These are phyloP conservation scores for Gracilinanus agilis DNA, from an alignment of 2,113 vertebrate genomes.

Conservation along the genomic window DNA sequence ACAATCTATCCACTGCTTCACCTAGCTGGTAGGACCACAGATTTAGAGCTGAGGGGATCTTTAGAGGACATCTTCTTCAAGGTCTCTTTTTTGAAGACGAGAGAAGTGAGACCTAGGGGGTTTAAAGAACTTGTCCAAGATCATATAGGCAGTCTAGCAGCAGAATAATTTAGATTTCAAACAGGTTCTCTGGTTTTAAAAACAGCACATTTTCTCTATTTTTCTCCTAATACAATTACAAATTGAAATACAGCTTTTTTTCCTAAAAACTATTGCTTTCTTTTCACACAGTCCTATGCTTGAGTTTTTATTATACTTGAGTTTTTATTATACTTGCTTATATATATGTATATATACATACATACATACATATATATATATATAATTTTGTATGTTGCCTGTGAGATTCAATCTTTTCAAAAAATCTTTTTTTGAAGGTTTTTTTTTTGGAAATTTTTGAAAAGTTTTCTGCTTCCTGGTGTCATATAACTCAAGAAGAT, in stretches of 20 bases:
- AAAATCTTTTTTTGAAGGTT: too few species aligned
- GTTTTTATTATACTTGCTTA: neutral
- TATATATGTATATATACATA: too few species aligned
- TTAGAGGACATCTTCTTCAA: neutral
- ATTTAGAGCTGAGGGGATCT: neutral
- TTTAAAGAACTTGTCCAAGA: neutral
- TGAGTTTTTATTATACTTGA: too few species aligned
- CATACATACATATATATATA: too few species aligned
- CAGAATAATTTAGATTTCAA: neutral
- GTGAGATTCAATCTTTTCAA: neutral
- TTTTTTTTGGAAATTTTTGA: neutral
- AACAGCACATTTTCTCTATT: neutral
- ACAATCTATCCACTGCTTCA: too few species aligned
- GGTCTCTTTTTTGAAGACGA: neutral
- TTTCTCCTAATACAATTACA: too few species aligned
- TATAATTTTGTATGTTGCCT: neutral
- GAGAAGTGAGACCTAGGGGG: neutral
- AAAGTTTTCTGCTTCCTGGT: neutral
- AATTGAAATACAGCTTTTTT: neutral
- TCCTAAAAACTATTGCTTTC: neutral
- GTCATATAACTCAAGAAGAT: neutral
- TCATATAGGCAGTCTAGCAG: neutral
- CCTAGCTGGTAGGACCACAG: neutral
- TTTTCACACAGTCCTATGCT: neutral
- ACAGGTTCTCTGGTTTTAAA: neutral